Evolutionary conservation across 2,113 vertebrate genomes (phyloP).

Genomic region (Spea bombifrons): DNA sequence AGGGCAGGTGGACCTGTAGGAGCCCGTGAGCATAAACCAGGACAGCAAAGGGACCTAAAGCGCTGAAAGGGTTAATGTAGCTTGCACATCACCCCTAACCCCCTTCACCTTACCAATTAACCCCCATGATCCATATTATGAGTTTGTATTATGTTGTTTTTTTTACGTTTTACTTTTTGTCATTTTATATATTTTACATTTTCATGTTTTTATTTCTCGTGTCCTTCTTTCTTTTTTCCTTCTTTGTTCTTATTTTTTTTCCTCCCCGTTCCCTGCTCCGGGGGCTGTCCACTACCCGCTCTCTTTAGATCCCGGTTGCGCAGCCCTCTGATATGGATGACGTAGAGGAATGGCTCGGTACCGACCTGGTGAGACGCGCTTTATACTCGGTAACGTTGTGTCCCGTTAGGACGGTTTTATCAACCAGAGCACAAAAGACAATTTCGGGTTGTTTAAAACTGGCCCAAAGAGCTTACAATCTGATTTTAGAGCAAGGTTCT

Average conservation of each 20-base stretch:
- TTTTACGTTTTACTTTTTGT: conserved; percentile 25
- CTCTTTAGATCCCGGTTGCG: conserved; percentile 81
- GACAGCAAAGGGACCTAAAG: no score
- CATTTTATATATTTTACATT: conserved; percentile 55
- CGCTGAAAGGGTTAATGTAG: no score
- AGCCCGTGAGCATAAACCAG: no score
- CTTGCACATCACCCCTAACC: no score
- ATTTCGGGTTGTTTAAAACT: no score
- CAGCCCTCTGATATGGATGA: conserved; percentile 99
- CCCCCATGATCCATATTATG: not conserved
- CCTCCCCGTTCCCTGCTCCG: conserved; percentile 38
- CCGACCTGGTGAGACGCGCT: conserved; percentile 93
- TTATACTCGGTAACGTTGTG: not conserved
- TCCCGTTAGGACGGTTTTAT: no score
- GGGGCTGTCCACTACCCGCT: conserved; percentile 53
- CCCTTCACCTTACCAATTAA: not conserved
- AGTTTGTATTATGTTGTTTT: not conserved
- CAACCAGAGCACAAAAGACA: no score
- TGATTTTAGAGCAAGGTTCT: no score
- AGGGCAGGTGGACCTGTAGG: no score
- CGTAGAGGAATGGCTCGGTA: conserved; percentile 99
- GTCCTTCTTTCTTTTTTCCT: conserved; percentile 27
- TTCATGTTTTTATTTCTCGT: conserved; percentile 64
- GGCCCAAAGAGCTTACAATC: no score
- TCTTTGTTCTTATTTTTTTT: conserved; percentile 66